phyloP scores from a whole-genome alignment of 30 jellyfish, hydroid and myxozoan species.

The Haliclystus octoradiatus region DNA sequence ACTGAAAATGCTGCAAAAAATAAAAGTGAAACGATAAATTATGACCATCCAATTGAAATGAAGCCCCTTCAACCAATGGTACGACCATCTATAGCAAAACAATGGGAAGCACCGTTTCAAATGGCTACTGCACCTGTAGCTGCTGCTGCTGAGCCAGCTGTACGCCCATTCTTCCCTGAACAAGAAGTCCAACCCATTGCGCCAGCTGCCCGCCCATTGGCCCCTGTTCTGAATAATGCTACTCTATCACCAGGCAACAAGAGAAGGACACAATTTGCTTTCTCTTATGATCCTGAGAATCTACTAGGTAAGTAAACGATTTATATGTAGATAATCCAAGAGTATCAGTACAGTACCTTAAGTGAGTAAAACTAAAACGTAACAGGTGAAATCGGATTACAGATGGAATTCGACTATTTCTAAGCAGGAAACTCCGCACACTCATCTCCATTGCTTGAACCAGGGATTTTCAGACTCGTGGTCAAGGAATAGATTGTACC shows the following conservation, averaged over 20 bases:
- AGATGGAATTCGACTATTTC: no score
- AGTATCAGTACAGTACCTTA: no score
- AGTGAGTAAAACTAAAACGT: no score
- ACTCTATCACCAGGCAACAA: neutral
- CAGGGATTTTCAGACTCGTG: no score
- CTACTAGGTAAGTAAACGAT: conserved; percentile 53
- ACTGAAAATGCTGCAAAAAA: no score
- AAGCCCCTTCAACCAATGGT: neutral
- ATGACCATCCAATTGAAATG: neutral
- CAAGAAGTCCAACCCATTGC: neutral
- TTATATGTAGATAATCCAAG: no score
- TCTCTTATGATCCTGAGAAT: conserved; percentile 67
- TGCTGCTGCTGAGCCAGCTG: neutral
- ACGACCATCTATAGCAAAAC: neutral
- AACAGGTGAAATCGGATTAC: no score
- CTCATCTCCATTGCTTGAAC: no score
- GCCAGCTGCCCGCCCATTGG: neutral
- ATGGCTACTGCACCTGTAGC: neutral
- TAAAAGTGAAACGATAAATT: neutral
- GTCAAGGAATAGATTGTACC: no score
- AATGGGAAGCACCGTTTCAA: no score
- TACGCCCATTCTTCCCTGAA: neutral
- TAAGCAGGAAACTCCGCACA: no score
- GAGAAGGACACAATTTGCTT: conserved; percentile 40
- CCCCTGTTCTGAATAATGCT: neutral